These are phyloP conservation scores for Pyrocephalus nanus DNA, from an alignment of 2,797 vertebrate species.

Conservation along the genomic window DNA sequence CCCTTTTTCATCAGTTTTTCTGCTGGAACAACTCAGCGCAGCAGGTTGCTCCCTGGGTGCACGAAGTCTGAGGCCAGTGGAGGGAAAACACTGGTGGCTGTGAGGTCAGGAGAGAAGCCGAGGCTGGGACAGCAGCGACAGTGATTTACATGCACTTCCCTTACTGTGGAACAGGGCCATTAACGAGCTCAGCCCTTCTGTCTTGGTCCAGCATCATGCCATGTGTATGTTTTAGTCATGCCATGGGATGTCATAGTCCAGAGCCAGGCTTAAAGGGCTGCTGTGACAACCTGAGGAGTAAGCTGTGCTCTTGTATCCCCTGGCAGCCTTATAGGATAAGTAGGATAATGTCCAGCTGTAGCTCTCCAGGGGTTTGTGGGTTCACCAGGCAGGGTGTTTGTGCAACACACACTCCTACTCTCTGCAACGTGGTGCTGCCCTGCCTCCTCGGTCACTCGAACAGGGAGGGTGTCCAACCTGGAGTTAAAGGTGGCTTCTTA, in stretches of 20 bases:
- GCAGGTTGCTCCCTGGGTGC: neutral
- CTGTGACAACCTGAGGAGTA: neutral
- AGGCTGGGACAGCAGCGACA: neutral
- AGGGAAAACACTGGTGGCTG: no score
- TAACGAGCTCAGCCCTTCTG: neutral
- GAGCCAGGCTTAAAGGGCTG: neutral
- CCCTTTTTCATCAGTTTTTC: neutral
- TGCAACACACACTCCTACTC: neutral
- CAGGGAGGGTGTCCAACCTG: neutral
- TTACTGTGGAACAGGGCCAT: neutral
- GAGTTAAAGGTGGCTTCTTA: neutral
- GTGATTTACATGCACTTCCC: neutral
- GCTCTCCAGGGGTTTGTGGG: neutral
- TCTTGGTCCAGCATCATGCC: neutral
- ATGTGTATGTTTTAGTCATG: neutral
- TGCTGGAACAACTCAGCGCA: neutral
- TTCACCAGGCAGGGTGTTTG: rapidly evolving
- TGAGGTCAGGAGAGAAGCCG: no score
- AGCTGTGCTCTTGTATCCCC: neutral
- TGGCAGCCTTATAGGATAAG: neutral
- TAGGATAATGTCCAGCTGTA: neutral
- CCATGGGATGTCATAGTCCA: neutral
- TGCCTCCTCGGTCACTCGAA: rapidly evolving
- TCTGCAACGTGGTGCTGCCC: rapidly evolving
- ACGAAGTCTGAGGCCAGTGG: neutral